Conservation (phyloP, 2,797 vertebrate genomes). For the Pangasius sanitwongsei region DNA sequence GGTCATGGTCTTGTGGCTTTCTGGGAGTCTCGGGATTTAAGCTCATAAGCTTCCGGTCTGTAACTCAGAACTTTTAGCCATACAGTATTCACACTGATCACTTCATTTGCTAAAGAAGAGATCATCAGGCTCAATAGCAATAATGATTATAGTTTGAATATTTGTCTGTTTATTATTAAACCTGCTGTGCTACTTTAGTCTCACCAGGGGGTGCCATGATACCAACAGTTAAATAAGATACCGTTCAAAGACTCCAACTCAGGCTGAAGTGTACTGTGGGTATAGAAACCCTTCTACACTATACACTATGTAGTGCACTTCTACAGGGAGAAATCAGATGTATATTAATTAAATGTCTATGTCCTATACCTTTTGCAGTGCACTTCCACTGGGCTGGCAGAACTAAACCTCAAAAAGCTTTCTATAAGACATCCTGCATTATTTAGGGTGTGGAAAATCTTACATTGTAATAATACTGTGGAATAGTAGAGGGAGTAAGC, state of each 20-base stretch:
- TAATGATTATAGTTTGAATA: background rate
- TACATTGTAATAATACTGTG: background rate
- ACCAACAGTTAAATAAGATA: background rate
- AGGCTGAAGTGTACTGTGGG: background rate
- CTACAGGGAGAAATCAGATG: background rate
- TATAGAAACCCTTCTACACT: background rate
- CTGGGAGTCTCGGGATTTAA: background rate
- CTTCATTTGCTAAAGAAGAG: background rate
- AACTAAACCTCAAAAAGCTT: background rate
- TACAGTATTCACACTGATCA: background rate
- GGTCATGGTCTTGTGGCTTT: background rate
- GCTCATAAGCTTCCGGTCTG: background rate
- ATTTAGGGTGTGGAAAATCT: background rate
- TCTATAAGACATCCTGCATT: background rate
- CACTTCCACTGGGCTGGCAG: background rate
- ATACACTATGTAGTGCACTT: background rate
- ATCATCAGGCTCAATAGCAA: background rate
- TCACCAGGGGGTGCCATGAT: constrained; percentile 11
- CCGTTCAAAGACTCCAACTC: background rate
- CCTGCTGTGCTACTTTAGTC: background rate
- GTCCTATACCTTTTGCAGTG: background rate
- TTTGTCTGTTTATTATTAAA: background rate
- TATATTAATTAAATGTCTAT: background rate
- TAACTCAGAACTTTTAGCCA: background rate
- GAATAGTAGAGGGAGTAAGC: too few species aligned